phyloP scores from a whole-genome alignment of 2,113 vertebrate genomes.

The Pao palembangensis region DNA sequence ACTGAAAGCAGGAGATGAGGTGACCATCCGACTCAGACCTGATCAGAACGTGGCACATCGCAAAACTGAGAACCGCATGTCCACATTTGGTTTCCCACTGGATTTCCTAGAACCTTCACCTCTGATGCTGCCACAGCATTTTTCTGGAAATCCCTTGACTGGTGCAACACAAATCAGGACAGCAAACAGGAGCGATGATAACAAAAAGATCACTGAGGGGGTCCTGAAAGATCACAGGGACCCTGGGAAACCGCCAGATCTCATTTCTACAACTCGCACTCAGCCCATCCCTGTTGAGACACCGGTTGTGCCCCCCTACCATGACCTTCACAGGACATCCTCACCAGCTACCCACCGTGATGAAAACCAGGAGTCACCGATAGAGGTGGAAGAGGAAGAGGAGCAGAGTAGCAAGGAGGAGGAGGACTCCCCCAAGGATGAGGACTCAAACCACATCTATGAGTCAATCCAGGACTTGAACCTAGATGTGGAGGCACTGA shows the following conservation, averaged over 20 bases:
- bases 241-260: conserved; percentile 57
- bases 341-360: background rate
- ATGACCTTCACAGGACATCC: background rate
- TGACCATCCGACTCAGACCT: conserved; percentile 61
- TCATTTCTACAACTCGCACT: conserved; percentile 6
- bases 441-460: conserved; percentile 76
- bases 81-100: conserved; percentile 70
- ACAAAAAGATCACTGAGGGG: conserved; percentile 22
- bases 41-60: conserved; percentile 25
- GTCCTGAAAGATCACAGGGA: conserved; percentile 18
- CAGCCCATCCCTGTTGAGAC: conserved; percentile 63
- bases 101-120: conserved; percentile 54
- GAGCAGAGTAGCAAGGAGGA: conserved; percentile 19
- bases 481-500: conserved; percentile 55
- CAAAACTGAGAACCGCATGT: conserved; percentile 76
- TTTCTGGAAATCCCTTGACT: background rate
- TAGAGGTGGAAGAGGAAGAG: conserved; percentile 29
- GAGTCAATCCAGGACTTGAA: conserved; percentile 72
- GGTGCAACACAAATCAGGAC: conserved; percentile 1
- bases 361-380: conserved; percentile 22
- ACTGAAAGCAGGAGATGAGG: conserved; percentile 52
- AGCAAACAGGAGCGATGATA: conserved; percentile 15
- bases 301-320: conserved; percentile 30
- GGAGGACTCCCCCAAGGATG: conserved; percentile 9
- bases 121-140: background rate